Base-by-base conservation (phyloP, 2,797 vertebrate genomes). In the Thamnophis elegans region DNA sequence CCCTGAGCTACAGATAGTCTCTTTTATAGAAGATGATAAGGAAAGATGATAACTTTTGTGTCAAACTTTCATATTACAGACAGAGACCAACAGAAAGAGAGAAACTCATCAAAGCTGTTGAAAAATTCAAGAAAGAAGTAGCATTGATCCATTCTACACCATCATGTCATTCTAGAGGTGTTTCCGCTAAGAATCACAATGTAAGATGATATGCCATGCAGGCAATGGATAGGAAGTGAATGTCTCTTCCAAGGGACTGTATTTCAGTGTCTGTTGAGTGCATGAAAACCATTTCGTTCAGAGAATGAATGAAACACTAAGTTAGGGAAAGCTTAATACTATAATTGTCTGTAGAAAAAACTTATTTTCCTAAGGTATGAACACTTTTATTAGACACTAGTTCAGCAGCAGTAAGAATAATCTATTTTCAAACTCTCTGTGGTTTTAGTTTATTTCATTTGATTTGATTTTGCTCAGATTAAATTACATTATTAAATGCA, bases 81-180 rank as follows among this genome's bases (percentile, higher is more conserved):
- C 89, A 95, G 93, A 68, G 97, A 97, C 93, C 97, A 97, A 87
- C 93, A 97, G 95, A 97, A 89, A 97, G 95, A 96, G 94, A 95
- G 59, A 97, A 91, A 86, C 89, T 96, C 59, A 96, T 95, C 89
- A 91, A 94, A 96, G 95, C 87, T 47, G 78, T 96, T 92, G 89
- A 95, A 87, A 96, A 95, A 89, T 88, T 85, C n/a, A 93, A 95
- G 89, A 95, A 95, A 89, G 91, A 96, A 90, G 92, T 91, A 90
- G 26, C 68, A 85, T 9, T 0, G 0, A 89, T 82, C 86, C 51
- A 56, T 93, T 93, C 93, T 32, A 18, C 54, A 85, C 92, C 95
- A 78, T 28, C 11, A 0, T 87, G 91, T 86, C 92, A 92, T 20
- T 93, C 54, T 73, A 96, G 92, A 93, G 94, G 87, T 13, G n/a